Evolutionary conservation across 2,888 invertebrate genomes (phyloP).

Genomic region (Spodoptera littoralis): DNA sequence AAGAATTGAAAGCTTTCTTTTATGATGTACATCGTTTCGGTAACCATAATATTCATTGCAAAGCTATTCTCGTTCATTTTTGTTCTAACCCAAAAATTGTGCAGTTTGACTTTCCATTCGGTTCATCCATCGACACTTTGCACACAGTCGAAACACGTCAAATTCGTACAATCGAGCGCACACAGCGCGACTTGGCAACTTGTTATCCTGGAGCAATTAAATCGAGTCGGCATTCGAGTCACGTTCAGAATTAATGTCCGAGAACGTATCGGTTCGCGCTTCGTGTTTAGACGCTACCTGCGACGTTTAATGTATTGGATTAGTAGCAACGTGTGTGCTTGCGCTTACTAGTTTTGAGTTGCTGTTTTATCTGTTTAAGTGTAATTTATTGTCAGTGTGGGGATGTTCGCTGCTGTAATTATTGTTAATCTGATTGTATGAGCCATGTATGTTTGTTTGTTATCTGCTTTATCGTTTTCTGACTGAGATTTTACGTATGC

Average conservation of each 20-base stretch:
- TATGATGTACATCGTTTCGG: too few relatives aligned
- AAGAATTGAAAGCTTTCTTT: too few relatives aligned
- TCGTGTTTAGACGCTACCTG: slow-evolving; percentile 56
- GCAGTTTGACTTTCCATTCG: slow-evolving; percentile 6
- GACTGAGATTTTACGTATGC: too few relatives aligned
- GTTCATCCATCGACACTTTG: slow-evolving; percentile 24
- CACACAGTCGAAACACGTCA: slow-evolving; percentile 35
- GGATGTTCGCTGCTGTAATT: not conserved
- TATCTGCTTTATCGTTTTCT: too few relatives aligned
- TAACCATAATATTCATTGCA: too few relatives aligned
- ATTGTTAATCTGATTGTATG: not conserved
- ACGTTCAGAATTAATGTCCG: slow-evolving; percentile 66
- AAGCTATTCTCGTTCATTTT: too few relatives aligned
- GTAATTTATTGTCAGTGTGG: slow-evolving; percentile 1
- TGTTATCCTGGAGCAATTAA: slow-evolving; percentile 60
- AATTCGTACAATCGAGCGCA: slow-evolving; percentile 42
- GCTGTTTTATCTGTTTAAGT: slow-evolving; percentile 35
- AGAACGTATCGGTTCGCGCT: slow-evolving; percentile 60
- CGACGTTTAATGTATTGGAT: slow-evolving; percentile 54
- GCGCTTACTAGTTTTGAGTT: slow-evolving; percentile 37
- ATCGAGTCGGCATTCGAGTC: slow-evolving; percentile 54
- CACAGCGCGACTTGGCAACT: slow-evolving; percentile 54
- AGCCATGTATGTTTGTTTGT: too few relatives aligned
- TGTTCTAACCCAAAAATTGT: not conserved
- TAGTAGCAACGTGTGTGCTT: slow-evolving; percentile 51